These are phyloP conservation scores for Rousettus madagascariensis DNA, from an alignment of 2,797 vertebrate species.

Conservation along the genomic window DNA sequence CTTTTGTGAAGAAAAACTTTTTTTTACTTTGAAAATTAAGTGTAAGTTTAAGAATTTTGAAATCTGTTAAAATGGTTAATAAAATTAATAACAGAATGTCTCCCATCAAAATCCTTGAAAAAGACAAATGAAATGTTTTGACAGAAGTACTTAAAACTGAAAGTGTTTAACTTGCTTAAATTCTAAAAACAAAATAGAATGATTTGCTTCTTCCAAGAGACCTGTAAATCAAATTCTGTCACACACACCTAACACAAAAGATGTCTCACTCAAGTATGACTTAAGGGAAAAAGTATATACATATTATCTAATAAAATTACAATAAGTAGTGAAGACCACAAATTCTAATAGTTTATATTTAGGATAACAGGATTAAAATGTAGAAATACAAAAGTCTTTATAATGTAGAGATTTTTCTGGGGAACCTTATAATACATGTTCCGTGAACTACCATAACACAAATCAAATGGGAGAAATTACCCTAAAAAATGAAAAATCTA, in stretches of 20 bases:
- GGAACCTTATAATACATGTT: neutral
- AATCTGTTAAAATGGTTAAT: neutral
- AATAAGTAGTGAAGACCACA: neutral
- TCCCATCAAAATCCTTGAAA: conserved; percentile 28
- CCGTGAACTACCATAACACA: neutral
- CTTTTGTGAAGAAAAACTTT: conserved; percentile 27
- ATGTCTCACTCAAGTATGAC: neutral
- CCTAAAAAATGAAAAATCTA: neutral
- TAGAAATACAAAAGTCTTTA: neutral
- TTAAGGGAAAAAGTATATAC: neutral
- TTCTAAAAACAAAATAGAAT: conserved; percentile 1
- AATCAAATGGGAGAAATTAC: neutral
- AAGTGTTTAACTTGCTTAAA: conserved; percentile 15
- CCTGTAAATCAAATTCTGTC: neutral
- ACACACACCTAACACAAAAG: neutral
- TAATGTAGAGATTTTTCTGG: neutral
- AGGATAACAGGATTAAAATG: neutral
- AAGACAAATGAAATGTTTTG: conserved; percentile 17
- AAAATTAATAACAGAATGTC: conserved; percentile 42
- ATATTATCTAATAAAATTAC: neutral
- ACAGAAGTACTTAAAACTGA: neutral
- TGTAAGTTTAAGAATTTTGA: conserved; percentile 25
- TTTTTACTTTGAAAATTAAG: conserved; percentile 40
- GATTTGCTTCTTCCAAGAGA: neutral
- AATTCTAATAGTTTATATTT: neutral